Conservation (phyloP, 2,888 invertebrate genomes). For the Graphium colonna region DNA sequence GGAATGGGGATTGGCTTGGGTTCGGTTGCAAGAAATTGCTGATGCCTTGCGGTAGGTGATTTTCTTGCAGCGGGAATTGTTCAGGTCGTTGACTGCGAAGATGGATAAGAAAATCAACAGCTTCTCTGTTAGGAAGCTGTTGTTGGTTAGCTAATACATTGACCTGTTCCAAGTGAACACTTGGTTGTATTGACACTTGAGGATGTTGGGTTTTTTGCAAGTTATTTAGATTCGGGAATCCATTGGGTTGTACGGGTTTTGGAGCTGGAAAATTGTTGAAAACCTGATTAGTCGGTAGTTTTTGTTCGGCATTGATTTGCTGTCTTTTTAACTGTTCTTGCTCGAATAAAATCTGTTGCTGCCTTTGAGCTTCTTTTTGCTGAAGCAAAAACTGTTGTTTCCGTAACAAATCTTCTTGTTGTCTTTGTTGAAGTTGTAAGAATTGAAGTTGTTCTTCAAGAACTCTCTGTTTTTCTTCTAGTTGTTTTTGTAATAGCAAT, state of each 20-base stretch:
- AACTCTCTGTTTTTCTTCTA: slow-evolving; percentile 84
- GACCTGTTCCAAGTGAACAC: slow-evolving; percentile 56
- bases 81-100: slow-evolving; percentile 65
- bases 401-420: slow-evolving; percentile 84
- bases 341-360: slow-evolving; percentile 48
- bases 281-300: slow-evolving; percentile 50
- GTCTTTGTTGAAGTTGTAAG: slow-evolving; percentile 83
- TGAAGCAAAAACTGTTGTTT: slow-evolving; percentile 82
- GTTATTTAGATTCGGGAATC: slow-evolving; percentile 46
- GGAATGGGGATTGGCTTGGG: slow-evolving; percentile 43
- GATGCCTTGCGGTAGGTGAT: slow-evolving; percentile 70
- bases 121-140: slow-evolving; percentile 79
- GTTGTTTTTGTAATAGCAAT: slow-evolving; percentile 60
- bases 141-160: slow-evolving; percentile 69
- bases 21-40: slow-evolving; percentile 61
- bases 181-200: slow-evolving; percentile 75
- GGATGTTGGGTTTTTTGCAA: slow-evolving; percentile 47
- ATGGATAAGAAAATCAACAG: slow-evolving; percentile 74
- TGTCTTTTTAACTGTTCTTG: slow-evolving; percentile 51
- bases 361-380: slow-evolving; percentile 66
- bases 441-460: slow-evolving; percentile 85
- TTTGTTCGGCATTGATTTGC: slow-evolving; percentile 49
- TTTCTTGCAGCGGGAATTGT: slow-evolving; percentile 71
- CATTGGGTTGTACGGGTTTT: slow-evolving; percentile 51
- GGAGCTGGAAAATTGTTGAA: slow-evolving; percentile 56